Percentiles rank a stretch among this genome's conserved stretches.
Evolutionary conservation across 2,797 vertebrate genomes (phyloP).

Genomic region (Platalea minor): DNA sequence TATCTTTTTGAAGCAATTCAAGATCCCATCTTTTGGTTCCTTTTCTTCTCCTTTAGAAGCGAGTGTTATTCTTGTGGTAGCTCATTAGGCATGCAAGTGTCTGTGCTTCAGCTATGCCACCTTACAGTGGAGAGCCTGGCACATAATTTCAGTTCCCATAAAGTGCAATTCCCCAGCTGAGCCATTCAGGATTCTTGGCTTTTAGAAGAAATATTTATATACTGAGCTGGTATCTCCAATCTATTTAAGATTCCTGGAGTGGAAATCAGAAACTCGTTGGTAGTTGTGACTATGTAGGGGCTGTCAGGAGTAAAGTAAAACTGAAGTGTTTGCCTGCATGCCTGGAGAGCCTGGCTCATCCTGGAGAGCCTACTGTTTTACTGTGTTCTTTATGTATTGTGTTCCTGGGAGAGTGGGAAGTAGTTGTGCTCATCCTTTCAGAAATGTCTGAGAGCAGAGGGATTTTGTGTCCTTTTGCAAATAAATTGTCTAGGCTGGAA

Average conservation of each 20-base stretch:
- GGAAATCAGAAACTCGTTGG: slow-evolving; percentile 19
- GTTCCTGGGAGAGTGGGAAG: slow-evolving; percentile 1
- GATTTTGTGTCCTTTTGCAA: slow-evolving; percentile 47
- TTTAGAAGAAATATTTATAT: slow-evolving; percentile 23
- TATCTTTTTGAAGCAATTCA: background rate
- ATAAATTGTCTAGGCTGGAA: slow-evolving; percentile 40
- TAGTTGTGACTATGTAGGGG: slow-evolving; percentile 3
- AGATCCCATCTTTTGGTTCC: background rate
- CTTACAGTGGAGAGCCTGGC: slow-evolving; percentile 18
- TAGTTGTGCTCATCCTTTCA: background rate
- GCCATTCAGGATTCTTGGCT: slow-evolving; percentile 38
- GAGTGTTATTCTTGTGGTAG: background rate
- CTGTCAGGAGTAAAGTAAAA: slow-evolving; percentile 7
- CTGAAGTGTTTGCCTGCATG: slow-evolving; percentile 29
- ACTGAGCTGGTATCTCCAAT: slow-evolving; percentile 2
- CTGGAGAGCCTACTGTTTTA: background rate
- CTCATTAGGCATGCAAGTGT: slow-evolving; percentile 7
- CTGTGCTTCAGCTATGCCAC: slow-evolving; percentile 23
- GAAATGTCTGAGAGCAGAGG: slow-evolving; percentile 2
- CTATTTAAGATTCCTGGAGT: slow-evolving; percentile 52
- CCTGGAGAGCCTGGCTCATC: background rate
- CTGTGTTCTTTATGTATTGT: background rate
- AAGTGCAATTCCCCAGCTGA: slow-evolving; percentile 36
- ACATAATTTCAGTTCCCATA: slow-evolving; percentile 3
- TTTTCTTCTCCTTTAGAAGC: background rate